These are phyloP conservation scores for Neoitamus cyanurus DNA, from an alignment of 2,888 invertebrate species.

Conservation along the genomic window DNA sequence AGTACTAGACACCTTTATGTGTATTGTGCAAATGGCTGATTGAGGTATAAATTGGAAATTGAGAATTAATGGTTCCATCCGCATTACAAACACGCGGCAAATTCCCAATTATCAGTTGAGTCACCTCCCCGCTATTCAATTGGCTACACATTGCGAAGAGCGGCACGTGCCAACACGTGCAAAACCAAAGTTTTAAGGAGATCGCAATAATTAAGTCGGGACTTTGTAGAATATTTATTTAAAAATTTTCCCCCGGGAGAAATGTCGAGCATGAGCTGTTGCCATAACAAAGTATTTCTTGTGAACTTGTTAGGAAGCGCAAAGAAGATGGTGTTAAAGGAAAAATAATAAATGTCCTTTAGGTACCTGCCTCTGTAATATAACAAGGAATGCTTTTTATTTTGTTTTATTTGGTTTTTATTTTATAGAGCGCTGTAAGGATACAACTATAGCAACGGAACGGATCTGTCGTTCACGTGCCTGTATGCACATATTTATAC, in stretches of 20 bases:
- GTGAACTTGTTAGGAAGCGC: not conserved
- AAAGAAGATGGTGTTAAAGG: not conserved
- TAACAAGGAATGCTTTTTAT: too few species aligned
- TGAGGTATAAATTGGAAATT: not conserved
- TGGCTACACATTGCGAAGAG: not conserved
- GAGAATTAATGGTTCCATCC: not conserved
- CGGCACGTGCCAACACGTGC: not conserved
- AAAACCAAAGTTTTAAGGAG: not conserved
- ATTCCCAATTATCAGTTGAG: not conserved
- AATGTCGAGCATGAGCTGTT: not conserved
- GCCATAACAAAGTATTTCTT: not conserved
- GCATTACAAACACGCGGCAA: too few species aligned
- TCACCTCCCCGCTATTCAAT: not conserved
- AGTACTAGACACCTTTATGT: too few species aligned
- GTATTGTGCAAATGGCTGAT: not conserved
- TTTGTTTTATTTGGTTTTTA: not conserved
- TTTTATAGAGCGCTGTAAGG: too few species aligned
- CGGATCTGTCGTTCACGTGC: too few species aligned
- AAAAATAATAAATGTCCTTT: not conserved
- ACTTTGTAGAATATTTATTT: not conserved
- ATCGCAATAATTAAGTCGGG: not conserved
- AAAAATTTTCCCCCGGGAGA: not conserved
- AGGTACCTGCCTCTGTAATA: too few species aligned
- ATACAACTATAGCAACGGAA: too few species aligned
- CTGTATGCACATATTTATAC: too few species aligned